Conservation (phyloP, 2,113 vertebrate species). For the Rattus norvegicus region GRCr8 NC_086020.1:27800501-27801000, state of each 20-base stretch:
- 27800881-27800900: background rate
- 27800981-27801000: too few species aligned
- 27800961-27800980: background rate
- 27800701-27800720: slow-evolving; percentile 52
- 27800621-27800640: slow-evolving; percentile 79
- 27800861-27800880: background rate
- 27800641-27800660: slow-evolving; percentile 57
- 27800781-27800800: background rate
- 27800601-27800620: slow-evolving; percentile 83
- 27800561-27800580: slow-evolving; percentile 71
- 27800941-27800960: background rate
- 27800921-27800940: background rate
- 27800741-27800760: background rate
- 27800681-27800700: slow-evolving; percentile 35
- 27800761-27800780: background rate
- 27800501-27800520: slow-evolving; percentile 84
- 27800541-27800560: slow-evolving; percentile 80
- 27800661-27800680: slow-evolving; percentile 35
- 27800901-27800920: background rate
- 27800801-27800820: background rate
- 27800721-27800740: background rate
- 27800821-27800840: too few species aligned
- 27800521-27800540: slow-evolving; percentile 75
- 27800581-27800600: slow-evolving; percentile 81
- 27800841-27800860: background rate